Evolutionary conservation across 1,140 invertebrate species (phyloP), one percentile per base, ranked within the genome.

Genomic region (Brachionus asplanchnoidis): DNA sequence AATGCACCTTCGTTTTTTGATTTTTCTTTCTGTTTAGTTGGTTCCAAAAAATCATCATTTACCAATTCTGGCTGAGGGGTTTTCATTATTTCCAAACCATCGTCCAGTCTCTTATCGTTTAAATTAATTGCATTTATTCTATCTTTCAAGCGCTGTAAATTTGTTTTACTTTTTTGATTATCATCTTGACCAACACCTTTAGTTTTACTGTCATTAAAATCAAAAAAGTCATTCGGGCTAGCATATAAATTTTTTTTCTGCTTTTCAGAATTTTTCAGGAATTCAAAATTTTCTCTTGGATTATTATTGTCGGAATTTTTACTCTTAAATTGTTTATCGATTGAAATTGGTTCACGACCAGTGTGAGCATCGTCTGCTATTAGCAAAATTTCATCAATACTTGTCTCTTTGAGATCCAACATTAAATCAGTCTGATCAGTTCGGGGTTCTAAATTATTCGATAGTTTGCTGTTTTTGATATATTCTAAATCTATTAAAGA

Each of bases 331-430:
- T 73, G 32, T 46, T 42, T 20, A 23, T 73, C 32, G 32, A 20
- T 73, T 40, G 68, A 73, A 17, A 73, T 40, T 32, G 68, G 40
- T 73, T 73, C 26, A 32, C 73, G n/a, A 14, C 20, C 40, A 36
- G 73, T 50, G n/a, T 46, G 32, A 2, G 50, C 66, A 40, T 82
- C 53, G 14, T 82, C 79, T 7, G 50, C 79, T 42, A 82, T 82
- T 9, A 82, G 65, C 26, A 82, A 44, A 36, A 82, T 82, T 82
- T 82, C 79, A 32, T 82, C 79, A 14, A 65, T 82, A 46, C 65
- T 82, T 17, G 79, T 82, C n/a, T 68, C 79, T 40, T 82, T 68
- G 6, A 65, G 50, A 40, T 80, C 77, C 9, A 65, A 40, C 36
- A 73, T 26, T 26, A 50, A 50, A 50, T 77, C 42, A 44, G 50